Evolutionary conservation across 2,113 vertebrate genomes (phyloP).

Genomic region (Lepidothrix coronata): DNA sequence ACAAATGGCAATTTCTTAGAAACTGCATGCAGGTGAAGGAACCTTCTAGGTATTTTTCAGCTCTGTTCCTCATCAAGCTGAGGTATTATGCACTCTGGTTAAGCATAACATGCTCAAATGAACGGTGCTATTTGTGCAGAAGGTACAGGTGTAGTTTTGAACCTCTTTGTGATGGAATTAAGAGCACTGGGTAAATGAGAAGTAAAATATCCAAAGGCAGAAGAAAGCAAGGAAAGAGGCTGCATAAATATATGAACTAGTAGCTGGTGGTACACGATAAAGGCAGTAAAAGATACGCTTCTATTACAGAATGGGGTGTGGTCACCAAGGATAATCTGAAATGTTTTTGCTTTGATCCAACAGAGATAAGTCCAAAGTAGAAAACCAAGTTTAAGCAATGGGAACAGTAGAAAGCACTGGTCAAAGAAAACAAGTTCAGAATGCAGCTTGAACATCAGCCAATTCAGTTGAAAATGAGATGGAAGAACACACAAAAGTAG

Average conservation of each 20-base stretch:
- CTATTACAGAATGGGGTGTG: background rate
- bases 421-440: background rate
- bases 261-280: background rate
- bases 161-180: background rate
- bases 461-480: background rate
- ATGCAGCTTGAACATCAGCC: background rate
- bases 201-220: background rate
- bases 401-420: background rate
- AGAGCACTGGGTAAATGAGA: background rate
- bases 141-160: rapidly evolving
- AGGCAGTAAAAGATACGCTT: background rate
- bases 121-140: background rate
- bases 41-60: background rate
- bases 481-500: background rate
- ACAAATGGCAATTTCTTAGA: background rate
- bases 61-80: background rate
- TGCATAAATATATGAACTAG: background rate
- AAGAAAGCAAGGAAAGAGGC: background rate
- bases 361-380: background rate
- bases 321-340: background rate
- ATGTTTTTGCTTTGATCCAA: background rate
- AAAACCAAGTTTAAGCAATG: background rate
- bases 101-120: background rate
- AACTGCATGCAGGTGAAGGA: rapidly evolving
- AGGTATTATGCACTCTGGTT: background rate